Conservation (phyloP, 2,888 invertebrate genomes). For the Arge pagana region DNA sequence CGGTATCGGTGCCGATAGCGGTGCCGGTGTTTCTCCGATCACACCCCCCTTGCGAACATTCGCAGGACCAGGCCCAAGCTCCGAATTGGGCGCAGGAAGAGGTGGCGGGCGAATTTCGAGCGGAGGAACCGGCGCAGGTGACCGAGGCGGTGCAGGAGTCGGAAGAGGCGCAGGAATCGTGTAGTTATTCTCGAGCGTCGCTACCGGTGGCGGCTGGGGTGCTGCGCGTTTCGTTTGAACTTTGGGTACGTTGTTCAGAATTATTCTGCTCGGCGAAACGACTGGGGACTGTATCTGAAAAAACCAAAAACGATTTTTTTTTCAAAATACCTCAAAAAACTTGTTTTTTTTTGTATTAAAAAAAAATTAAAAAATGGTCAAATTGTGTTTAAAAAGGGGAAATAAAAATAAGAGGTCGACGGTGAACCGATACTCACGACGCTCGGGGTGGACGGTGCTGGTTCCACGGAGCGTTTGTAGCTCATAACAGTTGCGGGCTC, state of each 20-base stretch:
- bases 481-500: conserved; percentile 43
- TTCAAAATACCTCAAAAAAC: no score
- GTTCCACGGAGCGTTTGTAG: conserved; percentile 45
- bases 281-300: not conserved
- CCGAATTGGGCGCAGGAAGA: not conserved
- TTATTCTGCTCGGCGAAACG: no score
- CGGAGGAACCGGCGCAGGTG: no score
- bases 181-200: conserved; percentile 13
- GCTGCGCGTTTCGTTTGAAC: conserved; percentile 1
- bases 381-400: no score
- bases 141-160: no score
- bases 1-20: conserved; percentile 47
- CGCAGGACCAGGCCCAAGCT: conserved; percentile 24
- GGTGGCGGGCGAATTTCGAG: no score
- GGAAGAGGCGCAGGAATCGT: conserved; percentile 8
- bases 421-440: no score
- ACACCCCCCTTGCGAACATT: conserved; percentile 50
- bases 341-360: no score
- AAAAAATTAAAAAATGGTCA: no score
- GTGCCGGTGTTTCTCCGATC: conserved; percentile 49
- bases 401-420: not conserved
- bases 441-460: conserved; percentile 36
- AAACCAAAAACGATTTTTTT: not conserved
- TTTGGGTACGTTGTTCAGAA: no score
- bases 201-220: conserved; percentile 23